Evolutionary conservation across 2,797 vertebrate genomes (phyloP).

Genomic region (Hemitrygon akajei): DNA sequence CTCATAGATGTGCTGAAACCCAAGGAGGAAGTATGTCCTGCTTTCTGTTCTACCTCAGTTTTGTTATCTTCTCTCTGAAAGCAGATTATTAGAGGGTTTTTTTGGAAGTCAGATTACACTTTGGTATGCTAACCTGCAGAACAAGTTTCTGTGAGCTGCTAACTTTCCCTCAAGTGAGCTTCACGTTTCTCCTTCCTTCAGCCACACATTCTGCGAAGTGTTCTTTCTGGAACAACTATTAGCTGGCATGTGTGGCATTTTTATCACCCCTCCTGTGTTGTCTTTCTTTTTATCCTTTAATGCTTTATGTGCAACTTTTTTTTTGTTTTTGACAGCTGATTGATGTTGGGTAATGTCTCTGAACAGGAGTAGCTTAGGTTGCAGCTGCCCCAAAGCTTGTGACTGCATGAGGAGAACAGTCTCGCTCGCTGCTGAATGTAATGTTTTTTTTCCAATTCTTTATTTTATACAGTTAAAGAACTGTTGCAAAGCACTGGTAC

Average conservation of each 20-base stretch:
- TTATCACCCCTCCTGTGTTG: conserved; percentile 45
- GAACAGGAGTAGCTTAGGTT: conserved; percentile 51
- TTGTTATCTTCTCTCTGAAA: conserved; percentile 72
- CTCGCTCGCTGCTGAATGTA: conserved; percentile 73
- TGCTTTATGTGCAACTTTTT: conserved; percentile 58
- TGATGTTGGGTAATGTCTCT: conserved; percentile 57
- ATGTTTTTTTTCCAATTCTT: conserved; percentile 55
- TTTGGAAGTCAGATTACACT: conserved; percentile 53
- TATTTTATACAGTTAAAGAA: conserved; percentile 62
- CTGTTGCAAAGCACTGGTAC: conserved; percentile 76
- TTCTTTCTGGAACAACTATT: conserved; percentile 47
- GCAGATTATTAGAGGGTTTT: conserved; percentile 60
- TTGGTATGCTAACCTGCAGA: conserved; percentile 59
- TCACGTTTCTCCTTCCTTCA: conserved; percentile 44
- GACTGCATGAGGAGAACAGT: conserved; percentile 59
- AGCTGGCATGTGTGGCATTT: conserved; percentile 52
- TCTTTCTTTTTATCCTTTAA: conserved; percentile 58
- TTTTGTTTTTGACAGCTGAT: conserved; percentile 58
- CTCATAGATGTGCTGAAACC: conserved; percentile 57
- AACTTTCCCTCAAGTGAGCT: conserved; percentile 50
- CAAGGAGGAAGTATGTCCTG: conserved; percentile 66
- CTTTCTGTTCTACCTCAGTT: conserved; percentile 89
- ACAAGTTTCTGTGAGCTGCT: conserved; percentile 52
- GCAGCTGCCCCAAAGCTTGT: conserved; percentile 58
- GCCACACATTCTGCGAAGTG: conserved; percentile 41